phyloP scores from a whole-genome alignment of 37 sponge, comb jelly and placozoan species.

The Spongilla lacustris region DNA sequence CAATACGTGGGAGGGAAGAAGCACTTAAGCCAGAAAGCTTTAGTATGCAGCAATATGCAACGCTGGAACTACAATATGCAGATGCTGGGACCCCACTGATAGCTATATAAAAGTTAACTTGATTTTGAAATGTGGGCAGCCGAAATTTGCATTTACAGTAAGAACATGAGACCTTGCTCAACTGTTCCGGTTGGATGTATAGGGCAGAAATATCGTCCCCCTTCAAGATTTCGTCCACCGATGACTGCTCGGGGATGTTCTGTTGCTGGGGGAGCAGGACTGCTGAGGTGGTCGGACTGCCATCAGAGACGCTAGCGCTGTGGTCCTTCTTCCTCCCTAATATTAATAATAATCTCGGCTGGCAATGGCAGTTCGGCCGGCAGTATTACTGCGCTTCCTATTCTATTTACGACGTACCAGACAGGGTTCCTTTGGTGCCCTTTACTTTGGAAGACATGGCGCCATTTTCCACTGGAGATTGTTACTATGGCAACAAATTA shows the following conservation, averaged over 20 bases:
- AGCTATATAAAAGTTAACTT: too few species aligned
- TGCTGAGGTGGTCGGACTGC: slow-evolving; percentile 5
- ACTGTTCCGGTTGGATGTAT: slow-evolving; percentile 31
- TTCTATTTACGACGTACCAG: background rate
- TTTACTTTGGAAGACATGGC: background rate
- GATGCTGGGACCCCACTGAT: too few species aligned
- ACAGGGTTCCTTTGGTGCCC: background rate
- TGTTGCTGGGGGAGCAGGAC: background rate
- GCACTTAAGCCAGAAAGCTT: background rate
- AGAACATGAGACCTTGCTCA: slow-evolving; percentile 20
- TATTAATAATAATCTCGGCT: too few species aligned
- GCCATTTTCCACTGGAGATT: background rate
- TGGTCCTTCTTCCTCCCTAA: background rate
- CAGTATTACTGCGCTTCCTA: too few species aligned
- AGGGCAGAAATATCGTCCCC: slow-evolving; percentile 50
- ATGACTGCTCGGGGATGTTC: background rate
- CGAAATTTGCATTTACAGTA: background rate
- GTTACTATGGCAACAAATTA: background rate
- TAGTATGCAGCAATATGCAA: too few species aligned
- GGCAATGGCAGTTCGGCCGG: too few species aligned
- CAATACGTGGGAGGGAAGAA: background rate
- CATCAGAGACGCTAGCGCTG: background rate
- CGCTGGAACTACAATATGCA: too few species aligned
- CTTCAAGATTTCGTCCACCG: slow-evolving; percentile 34
- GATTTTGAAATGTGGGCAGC: too few species aligned